phyloP scores from a whole-genome alignment of 2,888 invertebrate species.

The Plemyria rubiginata region DNA sequence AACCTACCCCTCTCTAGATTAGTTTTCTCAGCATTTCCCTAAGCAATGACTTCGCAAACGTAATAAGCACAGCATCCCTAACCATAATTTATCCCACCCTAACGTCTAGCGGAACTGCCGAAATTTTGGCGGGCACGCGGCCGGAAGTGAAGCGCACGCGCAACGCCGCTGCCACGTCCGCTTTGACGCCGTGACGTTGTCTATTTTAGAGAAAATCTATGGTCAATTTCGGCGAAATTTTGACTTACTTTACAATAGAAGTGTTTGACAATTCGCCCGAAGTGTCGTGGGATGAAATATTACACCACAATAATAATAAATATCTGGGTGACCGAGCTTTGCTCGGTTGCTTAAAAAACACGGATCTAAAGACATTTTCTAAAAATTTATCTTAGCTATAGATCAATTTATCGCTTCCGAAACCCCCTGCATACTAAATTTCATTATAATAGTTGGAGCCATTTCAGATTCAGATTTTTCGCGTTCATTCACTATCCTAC shows the following conservation, averaged over 20 bases:
- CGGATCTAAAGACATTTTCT: no score
- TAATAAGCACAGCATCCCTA: conserved; percentile 71
- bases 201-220: conserved; percentile 74
- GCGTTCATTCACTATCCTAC: no score
- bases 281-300: conserved; percentile 28
- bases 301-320: not conserved
- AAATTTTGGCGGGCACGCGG: conserved; percentile 83
- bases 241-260: conserved; percentile 22
- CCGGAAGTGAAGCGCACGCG: conserved; percentile 80
- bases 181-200: conserved; percentile 62
- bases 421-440: no score
- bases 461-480: no score
- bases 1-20: conserved; percentile 1
- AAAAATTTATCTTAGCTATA: no score
- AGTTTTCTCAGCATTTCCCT: conserved; percentile 3
- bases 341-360: no score
- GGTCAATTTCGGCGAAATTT: conserved; percentile 50
- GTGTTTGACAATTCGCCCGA: conserved; percentile 22
- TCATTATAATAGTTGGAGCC: no score
- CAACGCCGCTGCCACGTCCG: conserved; percentile 75
- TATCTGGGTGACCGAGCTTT: no score
- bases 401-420: no score
- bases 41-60: conserved; percentile 64
- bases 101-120: conserved; percentile 78
- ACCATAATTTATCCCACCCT: conserved; percentile 78